phyloP scores from a whole-genome alignment of 1,140 invertebrate species.

The Drosophila pseudoobscura region DNA sequence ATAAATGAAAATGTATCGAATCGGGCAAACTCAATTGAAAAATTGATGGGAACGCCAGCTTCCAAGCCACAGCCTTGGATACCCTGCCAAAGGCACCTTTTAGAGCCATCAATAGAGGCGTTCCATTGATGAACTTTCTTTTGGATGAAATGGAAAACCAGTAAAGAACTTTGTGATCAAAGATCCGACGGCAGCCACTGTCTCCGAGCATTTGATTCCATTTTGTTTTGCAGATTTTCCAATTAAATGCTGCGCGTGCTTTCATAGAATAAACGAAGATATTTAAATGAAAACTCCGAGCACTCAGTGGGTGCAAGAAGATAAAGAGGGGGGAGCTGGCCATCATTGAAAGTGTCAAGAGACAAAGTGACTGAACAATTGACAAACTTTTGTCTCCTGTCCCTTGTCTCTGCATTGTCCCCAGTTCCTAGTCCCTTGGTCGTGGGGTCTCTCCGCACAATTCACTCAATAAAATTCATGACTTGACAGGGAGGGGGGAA shows the following conservation, averaged over 20 bases:
- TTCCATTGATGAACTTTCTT: no score
- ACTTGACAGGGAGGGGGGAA: conserved; percentile 5
- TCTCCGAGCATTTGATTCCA: conserved; percentile 8
- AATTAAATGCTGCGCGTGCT: conserved; percentile 36
- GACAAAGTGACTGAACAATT: conserved; percentile 35
- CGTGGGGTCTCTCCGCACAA: neutral
- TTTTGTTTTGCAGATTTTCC: conserved; percentile 4
- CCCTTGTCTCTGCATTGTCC: no score
- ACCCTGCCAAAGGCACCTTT: no score
- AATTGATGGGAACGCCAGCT: no score
- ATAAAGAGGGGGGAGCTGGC: neutral
- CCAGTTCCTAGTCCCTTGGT: no score
- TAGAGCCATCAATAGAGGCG: no score
- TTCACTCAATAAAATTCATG: conserved; percentile 48
- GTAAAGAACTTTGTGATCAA: no score
- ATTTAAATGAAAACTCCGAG: conserved; percentile 21
- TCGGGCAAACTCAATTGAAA: no score
- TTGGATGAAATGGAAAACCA: no score
- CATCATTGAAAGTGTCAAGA: conserved; percentile 23
- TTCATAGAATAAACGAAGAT: conserved; percentile 23
- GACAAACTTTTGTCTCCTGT: conserved; percentile 19
- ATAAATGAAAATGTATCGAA: no score
- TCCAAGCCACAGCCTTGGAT: no score
- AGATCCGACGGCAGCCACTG: neutral
- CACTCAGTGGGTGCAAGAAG: neutral